These are phyloP conservation scores for Agrilus cyanescens DNA, from an alignment of 2,888 invertebrate species.

Conservation along the genomic window DNA sequence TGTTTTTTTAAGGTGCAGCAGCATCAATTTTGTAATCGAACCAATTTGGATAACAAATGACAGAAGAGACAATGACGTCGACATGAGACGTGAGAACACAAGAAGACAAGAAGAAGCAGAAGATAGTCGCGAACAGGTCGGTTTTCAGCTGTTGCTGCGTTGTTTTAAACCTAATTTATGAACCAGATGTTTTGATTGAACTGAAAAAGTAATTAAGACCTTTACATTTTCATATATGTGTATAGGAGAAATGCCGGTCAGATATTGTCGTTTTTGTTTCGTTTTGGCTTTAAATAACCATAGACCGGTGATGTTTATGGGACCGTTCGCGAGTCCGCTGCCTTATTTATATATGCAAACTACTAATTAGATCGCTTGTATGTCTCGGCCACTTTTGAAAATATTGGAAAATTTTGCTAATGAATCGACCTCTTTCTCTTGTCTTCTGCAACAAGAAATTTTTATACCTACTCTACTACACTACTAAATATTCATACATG, in stretches of 20 bases:
- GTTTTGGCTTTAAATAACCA: slow-evolving; percentile 15
- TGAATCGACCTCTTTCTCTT: slow-evolving; percentile 8
- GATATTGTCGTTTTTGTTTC: slow-evolving; percentile 8
- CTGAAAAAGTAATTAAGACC: slow-evolving; percentile 17
- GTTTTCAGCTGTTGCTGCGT: slow-evolving; percentile 11
- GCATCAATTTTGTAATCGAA: too few species aligned
- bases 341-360: slow-evolving; percentile 15
- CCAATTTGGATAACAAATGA: too few species aligned
- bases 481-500: too few species aligned
- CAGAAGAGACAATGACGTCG: too few species aligned
- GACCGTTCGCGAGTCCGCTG: slow-evolving; percentile 6
- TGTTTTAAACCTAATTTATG: slow-evolving; percentile 17
- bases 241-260: slow-evolving; percentile 12
- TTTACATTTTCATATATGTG: slow-evolving; percentile 11
- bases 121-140: too few species aligned
- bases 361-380: slow-evolving; percentile 14
- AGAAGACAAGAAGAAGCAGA: too few species aligned
- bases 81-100: too few species aligned
- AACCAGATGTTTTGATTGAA: slow-evolving; percentile 20
- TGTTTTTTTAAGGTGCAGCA: too few species aligned
- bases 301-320: slow-evolving; percentile 14
- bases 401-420: slow-evolving; percentile 13
- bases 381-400: slow-evolving; percentile 9
- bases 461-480: too few species aligned
- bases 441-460: too few species aligned